A percentile compares a stretch with the other conserved stretches of the same genome.
Evolutionary conservation across 2,113 vertebrate genomes (phyloP).

Genomic region (Chamaea fasciata): DNA sequence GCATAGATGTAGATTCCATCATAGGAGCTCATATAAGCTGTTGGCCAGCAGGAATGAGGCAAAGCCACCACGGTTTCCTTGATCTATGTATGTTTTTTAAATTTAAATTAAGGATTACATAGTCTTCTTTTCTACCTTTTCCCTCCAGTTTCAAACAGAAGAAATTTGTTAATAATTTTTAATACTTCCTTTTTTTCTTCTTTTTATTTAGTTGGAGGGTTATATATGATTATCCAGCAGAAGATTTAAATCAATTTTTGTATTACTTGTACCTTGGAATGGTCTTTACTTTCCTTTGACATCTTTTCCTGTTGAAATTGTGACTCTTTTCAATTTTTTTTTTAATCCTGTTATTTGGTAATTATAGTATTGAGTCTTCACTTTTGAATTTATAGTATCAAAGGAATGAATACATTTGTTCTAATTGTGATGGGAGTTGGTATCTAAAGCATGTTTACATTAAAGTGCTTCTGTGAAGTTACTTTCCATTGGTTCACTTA

Average conservation of each 20-base stretch:
- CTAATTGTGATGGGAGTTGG: neutral
- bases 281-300: neutral
- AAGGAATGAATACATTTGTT: neutral
- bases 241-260: neutral
- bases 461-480: neutral
- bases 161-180: neutral
- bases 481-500: neutral
- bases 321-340: neutral
- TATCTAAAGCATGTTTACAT: neutral
- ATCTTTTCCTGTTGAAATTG: neutral
- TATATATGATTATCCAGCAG: neutral
- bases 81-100: neutral
- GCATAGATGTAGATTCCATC: neutral
- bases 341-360: neutral
- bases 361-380: neutral
- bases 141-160: neutral
- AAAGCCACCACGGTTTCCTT: neutral
- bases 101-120: neutral
- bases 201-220: neutral
- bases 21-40: neutral
- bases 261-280: neutral
- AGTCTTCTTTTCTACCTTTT: neutral
- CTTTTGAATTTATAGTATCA: neutral
- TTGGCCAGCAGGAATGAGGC: neutral
- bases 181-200: neutral